Conservation (phyloP, 2,888 invertebrate species). For the Hyles lineata region DNA sequence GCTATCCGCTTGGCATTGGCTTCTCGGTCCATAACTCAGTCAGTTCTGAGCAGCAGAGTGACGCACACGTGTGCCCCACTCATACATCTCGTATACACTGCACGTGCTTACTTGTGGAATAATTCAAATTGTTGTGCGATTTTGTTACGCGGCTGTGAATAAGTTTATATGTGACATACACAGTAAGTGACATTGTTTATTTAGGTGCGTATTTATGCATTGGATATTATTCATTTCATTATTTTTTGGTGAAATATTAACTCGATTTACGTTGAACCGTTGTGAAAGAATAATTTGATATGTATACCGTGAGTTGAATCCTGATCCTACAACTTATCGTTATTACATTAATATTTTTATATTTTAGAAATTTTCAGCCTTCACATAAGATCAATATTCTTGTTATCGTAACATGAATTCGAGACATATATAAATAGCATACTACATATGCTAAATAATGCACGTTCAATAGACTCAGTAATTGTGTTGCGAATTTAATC, state of each 20-base stretch:
- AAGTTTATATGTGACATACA: slow-evolving; percentile 10
- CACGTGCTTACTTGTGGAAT: slow-evolving; percentile 10
- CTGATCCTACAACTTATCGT: no score
- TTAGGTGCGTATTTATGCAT: neutral
- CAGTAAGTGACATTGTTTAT: slow-evolving; percentile 11
- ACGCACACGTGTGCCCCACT: slow-evolving; percentile 10
- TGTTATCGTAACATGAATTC: neutral
- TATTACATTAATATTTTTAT: no score
- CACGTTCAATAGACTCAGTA: neutral
- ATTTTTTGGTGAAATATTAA: neutral
- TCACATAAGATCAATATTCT: neutral
- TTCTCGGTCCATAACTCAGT: slow-evolving; percentile 51
- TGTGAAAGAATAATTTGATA: no score
- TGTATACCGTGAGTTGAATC: no score
- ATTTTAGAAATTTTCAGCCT: no score
- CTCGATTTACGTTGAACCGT: no score
- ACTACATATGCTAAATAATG: neutral
- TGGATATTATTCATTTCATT: neutral
- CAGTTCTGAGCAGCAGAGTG: slow-evolving; percentile 43
- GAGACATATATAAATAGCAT: neutral
- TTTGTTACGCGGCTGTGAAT: slow-evolving; percentile 10
- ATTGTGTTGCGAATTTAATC: neutral
- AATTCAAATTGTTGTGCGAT: slow-evolving; percentile 7
- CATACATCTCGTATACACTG: slow-evolving; percentile 13
- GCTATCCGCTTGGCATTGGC: slow-evolving; percentile 54